A percentile compares a stretch with the other conserved stretches of the same genome.
phyloP scores from a whole-genome alignment of 2,888 invertebrate species.

The Cosmorhoe ocellata region DNA sequence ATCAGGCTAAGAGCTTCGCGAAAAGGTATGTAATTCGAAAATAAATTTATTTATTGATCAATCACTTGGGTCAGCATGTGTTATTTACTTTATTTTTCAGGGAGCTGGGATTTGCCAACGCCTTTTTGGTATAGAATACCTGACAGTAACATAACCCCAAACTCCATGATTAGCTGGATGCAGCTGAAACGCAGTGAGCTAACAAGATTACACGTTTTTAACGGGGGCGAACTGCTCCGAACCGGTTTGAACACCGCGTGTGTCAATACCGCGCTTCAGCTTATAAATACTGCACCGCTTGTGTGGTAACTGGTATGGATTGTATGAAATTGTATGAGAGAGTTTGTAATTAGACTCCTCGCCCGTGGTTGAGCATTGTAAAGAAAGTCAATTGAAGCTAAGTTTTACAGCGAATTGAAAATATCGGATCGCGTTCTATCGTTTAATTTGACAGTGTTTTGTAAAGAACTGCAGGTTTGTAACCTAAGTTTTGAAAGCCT shows the following conservation, averaged over 20 bases:
- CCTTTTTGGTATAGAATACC: too few relatives aligned
- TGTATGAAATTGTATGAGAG: slow-evolving; percentile 51
- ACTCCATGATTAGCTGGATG: too few relatives aligned
- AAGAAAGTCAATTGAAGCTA: slow-evolving; percentile 29
- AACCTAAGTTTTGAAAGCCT: too few relatives aligned
- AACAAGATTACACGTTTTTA: slow-evolving; percentile 17
- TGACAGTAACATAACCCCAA: too few relatives aligned
- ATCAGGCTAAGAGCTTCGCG: too few relatives aligned
- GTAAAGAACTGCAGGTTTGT: too few relatives aligned
- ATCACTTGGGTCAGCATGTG: too few relatives aligned
- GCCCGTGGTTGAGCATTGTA: slow-evolving; percentile 44
- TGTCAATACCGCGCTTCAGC: slow-evolving; percentile 29
- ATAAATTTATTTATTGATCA: too few relatives aligned
- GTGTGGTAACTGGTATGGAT: slow-evolving; percentile 12
- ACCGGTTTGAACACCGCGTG: slow-evolving; percentile 16
- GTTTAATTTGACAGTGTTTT: not conserved
- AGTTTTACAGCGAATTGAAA: slow-evolving; percentile 9
- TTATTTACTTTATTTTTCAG: too few relatives aligned
- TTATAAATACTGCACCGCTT: slow-evolving; percentile 51
- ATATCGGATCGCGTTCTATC: slow-evolving; percentile 2
- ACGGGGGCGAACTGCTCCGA: slow-evolving; percentile 8
- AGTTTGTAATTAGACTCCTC: slow-evolving; percentile 42
- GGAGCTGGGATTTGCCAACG: too few relatives aligned
- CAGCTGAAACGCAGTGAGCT: not conserved
- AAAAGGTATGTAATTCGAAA: too few relatives aligned